phyloP scores from a whole-genome alignment of 2,113 vertebrate genomes.

The Tamias sibiricus region DNA sequence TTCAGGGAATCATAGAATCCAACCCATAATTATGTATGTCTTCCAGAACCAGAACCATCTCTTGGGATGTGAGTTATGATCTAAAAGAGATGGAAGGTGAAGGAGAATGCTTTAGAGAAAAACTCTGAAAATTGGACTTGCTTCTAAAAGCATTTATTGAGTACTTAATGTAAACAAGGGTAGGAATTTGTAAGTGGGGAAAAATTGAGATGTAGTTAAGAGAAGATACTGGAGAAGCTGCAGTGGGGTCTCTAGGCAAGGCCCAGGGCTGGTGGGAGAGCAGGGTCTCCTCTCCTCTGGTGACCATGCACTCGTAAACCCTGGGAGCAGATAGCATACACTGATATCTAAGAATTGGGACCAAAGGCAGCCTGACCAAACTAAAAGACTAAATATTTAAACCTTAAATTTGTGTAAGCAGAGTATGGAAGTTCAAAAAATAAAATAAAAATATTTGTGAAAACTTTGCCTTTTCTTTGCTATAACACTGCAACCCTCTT shows the following conservation, averaged over 20 bases:
- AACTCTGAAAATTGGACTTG: background rate
- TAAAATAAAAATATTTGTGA: conserved; percentile 14
- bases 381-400: background rate
- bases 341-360: background rate
- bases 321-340: background rate
- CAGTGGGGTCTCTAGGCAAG: too few relatives aligned
- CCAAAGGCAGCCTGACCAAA: background rate
- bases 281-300: background rate
- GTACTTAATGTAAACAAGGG: background rate
- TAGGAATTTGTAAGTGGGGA: background rate
- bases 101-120: background rate
- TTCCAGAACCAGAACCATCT: background rate
- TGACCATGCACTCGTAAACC: background rate
- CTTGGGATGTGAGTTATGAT: background rate
- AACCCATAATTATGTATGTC: background rate
- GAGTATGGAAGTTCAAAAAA: background rate
- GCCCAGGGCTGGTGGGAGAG: background rate
- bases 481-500: background rate
- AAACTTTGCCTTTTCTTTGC: conserved; percentile 21
- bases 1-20: background rate
- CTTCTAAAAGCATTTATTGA: conserved; percentile 16
- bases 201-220: background rate
- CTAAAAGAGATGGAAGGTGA: background rate
- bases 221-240: background rate
- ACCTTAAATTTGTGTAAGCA: background rate